These are phyloP conservation scores for Leucophora obtusa DNA, from an alignment of 2,888 invertebrate species.

Conservation along the genomic window DNA sequence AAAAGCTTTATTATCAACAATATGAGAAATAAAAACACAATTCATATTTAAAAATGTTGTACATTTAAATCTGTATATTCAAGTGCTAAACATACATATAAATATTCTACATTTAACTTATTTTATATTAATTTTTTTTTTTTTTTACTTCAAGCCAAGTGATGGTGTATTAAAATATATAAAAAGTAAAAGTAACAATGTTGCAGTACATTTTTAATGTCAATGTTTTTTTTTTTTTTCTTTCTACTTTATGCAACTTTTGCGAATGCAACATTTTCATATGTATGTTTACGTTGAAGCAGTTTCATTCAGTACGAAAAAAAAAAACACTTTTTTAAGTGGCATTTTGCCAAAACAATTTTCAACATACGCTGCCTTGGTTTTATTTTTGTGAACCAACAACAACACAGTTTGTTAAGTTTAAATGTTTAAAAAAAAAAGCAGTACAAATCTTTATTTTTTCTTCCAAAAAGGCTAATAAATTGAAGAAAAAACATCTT, in stretches of 20 bases:
- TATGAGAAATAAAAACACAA: conserved; percentile 4
- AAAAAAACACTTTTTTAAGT: conserved; percentile 47
- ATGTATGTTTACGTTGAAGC: conserved; percentile 45
- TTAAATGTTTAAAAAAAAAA: conserved; percentile 25
- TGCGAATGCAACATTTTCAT: conserved; percentile 43
- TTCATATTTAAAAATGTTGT: conserved; percentile 22
- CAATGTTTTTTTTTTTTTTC: conserved; percentile 41
- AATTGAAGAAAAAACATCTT: conserved; percentile 49
- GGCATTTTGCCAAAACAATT: conserved; percentile 64
- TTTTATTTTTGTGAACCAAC: conserved; percentile 31
- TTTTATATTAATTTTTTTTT: too few relatives aligned
- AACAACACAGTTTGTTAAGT: conserved; percentile 22
- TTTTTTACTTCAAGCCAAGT: conserved; percentile 40
- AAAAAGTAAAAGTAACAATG: conserved; percentile 47
- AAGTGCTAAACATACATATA: conserved; percentile 32
- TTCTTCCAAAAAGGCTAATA: conserved; percentile 54
- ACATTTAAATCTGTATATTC: conserved; percentile 41
- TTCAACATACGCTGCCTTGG: conserved; percentile 58
- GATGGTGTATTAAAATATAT: conserved; percentile 41
- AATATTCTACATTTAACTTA: conserved; percentile 17
- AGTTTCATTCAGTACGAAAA: conserved; percentile 16
- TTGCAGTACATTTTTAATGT: conserved; percentile 54
- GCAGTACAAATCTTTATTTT: conserved; percentile 50
- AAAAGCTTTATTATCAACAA: conserved; percentile 14
- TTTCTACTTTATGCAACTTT: conserved; percentile 34